A percentile compares a stretch with the other conserved stretches of the same genome.
phyloP scores from a whole-genome alignment of 2,888 invertebrate species.

The Gari tellinella region DNA sequence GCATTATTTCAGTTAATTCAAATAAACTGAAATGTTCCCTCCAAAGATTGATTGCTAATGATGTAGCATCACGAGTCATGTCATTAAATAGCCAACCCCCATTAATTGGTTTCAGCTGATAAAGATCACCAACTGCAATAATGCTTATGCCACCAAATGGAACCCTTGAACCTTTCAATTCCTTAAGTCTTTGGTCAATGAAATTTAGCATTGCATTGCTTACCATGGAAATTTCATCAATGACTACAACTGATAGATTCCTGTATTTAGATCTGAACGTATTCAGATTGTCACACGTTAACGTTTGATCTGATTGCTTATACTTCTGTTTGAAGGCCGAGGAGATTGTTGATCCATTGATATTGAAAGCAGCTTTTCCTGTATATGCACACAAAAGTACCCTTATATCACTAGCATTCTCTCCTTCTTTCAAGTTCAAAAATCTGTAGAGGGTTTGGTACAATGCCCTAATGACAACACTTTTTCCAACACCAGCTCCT shows the following conservation, averaged over 20 bases:
- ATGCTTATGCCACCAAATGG: slow-evolving; percentile 58
- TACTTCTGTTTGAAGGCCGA: slow-evolving; percentile 27
- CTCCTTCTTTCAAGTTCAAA: slow-evolving; percentile 42
- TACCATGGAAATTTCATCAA: slow-evolving; percentile 63
- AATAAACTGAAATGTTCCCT: slow-evolving; percentile 4
- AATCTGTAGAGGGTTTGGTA: slow-evolving; percentile 49
- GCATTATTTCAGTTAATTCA: slow-evolving; percentile 19
- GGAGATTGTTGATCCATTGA: slow-evolving; percentile 23
- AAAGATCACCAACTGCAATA: slow-evolving; percentile 62
- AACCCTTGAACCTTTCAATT: slow-evolving; percentile 44
- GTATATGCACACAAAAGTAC: slow-evolving; percentile 53
- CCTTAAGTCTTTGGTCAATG: slow-evolving; percentile 53
- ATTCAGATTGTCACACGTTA: slow-evolving; percentile 48
- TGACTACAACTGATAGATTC: slow-evolving; percentile 52
- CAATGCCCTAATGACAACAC: slow-evolving; percentile 54
- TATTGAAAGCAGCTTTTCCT: slow-evolving; percentile 40
- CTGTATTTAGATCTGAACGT: slow-evolving; percentile 53
- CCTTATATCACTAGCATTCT: slow-evolving; percentile 51
- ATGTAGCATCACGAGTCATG: slow-evolving; percentile 23
- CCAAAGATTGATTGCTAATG: slow-evolving; percentile 4
- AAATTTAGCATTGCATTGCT: slow-evolving; percentile 47
- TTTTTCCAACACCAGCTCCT: slow-evolving; percentile 56
- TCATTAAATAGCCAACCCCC: slow-evolving; percentile 58
- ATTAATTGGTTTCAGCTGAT: slow-evolving; percentile 55
- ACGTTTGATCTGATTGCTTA: slow-evolving; percentile 30